Conservation (phyloP, 2,888 invertebrate genomes). For the Andrena praecox region DNA sequence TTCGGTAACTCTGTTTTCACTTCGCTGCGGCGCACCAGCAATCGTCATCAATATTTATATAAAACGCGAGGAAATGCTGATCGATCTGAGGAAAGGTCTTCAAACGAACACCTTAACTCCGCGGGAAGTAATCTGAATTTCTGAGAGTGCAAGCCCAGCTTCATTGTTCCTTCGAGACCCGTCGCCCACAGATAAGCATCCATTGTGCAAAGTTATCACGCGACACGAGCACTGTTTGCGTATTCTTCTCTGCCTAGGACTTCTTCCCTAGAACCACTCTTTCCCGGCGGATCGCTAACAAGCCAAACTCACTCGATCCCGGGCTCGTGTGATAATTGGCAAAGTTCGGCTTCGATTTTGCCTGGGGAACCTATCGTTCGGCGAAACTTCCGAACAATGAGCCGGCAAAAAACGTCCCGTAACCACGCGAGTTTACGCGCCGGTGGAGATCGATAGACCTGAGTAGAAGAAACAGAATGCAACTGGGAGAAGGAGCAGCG, state of each 20-base stretch:
- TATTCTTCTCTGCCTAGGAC: neutral
- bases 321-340: constrained; percentile 35
- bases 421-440: constrained; percentile 16
- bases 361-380: constrained; percentile 5
- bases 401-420: constrained; percentile 15
- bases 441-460: constrained; percentile 13
- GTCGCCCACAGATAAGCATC: neutral
- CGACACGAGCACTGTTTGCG: constrained; percentile 9
- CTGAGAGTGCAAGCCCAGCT: neutral
- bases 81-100: too few species aligned
- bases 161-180: neutral
- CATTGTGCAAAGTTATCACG: constrained; percentile 21
- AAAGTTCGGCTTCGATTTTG: constrained; percentile 30
- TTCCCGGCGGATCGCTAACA: constrained; percentile 15
- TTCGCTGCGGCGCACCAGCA: too few species aligned
- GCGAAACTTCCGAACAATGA: constrained; percentile 24
- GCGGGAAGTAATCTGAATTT: neutral
- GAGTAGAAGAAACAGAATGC: neutral
- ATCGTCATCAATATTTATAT: too few species aligned
- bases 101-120: too few species aligned
- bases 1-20: too few species aligned
- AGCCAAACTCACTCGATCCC: constrained; percentile 12
- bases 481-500: neutral
- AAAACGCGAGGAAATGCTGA: too few species aligned
- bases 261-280: constrained; percentile 1